Conservation (phyloP, 2,113 vertebrate genomes). For the Apodemus speciosus region DNA sequence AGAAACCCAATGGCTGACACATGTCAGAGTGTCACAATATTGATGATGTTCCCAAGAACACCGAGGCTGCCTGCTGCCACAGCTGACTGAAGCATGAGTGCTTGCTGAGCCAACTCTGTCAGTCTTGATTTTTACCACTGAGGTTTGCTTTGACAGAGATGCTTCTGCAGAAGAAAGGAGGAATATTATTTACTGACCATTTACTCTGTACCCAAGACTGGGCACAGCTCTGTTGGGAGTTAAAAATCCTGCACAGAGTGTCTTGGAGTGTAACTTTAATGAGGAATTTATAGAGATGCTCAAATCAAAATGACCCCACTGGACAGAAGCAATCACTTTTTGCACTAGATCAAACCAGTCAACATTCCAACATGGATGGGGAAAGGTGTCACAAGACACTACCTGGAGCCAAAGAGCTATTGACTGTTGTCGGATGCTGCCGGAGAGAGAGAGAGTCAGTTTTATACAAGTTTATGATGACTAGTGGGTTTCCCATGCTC, state of each 20-base stretch:
- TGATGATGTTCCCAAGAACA: not conserved
- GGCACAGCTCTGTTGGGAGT: too few species aligned
- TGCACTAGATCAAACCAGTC: not conserved
- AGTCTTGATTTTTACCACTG: not conserved
- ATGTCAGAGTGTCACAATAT: slow-evolving; percentile 9
- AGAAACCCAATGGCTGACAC: not conserved
- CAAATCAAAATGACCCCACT: not conserved
- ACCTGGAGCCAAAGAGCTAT: too few species aligned
- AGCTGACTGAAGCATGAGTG: not conserved
- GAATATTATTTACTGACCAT: not conserved
- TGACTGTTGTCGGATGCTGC: not conserved
- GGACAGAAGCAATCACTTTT: not conserved
- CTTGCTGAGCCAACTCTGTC: not conserved
- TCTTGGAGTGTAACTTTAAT: not conserved
- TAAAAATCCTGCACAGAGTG: not conserved
- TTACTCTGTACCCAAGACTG: not conserved
- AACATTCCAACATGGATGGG: not conserved
- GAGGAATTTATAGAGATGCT: not conserved
- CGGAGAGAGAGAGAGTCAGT: not conserved
- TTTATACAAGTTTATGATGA: not conserved
- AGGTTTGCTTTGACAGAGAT: not conserved
- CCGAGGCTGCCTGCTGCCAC: not conserved
- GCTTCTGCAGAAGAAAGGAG: not conserved
- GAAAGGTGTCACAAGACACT: not conserved
- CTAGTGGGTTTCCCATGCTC: not conserved